These are phyloP conservation scores for Sinella curviseta DNA, from an alignment of 1,140 invertebrate genomes.

Conservation along the genomic window DNA sequence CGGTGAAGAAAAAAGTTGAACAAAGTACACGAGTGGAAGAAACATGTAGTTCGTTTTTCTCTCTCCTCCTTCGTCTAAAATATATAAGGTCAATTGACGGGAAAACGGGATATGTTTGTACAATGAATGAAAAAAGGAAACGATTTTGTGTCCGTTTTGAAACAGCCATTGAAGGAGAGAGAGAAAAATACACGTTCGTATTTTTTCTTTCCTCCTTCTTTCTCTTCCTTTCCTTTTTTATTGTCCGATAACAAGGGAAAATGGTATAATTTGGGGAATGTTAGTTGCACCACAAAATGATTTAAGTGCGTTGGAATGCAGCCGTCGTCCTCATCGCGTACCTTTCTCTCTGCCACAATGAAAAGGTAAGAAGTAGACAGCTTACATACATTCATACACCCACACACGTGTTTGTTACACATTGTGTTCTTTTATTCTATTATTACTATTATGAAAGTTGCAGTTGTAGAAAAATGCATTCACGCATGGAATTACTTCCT, in stretches of 20 bases:
- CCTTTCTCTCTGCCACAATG: background rate
- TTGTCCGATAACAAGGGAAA: slow-evolving; percentile 18
- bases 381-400: background rate
- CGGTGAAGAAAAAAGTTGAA: too few species aligned
- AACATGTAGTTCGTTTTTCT: too few species aligned
- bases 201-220: background rate
- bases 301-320: slow-evolving; percentile 6
- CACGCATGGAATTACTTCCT: slow-evolving; percentile 24
- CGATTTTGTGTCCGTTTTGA: too few species aligned
- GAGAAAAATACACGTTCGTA: background rate
- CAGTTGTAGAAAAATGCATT: slow-evolving; percentile 12
- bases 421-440: background rate
- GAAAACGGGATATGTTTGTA: slow-evolving; percentile 1
- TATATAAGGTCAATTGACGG: slow-evolving; percentile 4
- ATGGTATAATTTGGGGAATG: slow-evolving; percentile 23
- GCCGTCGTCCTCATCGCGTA: background rate
- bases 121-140: background rate
- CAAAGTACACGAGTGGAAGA: too few species aligned
- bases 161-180: too few species aligned
- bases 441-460: too few species aligned
- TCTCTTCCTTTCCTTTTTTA: background rate
- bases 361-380: background rate
- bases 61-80: background rate
- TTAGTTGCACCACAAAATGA: slow-evolving; percentile 26
- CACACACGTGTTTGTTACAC: background rate